Evolutionary conservation across 2,797 vertebrate species (phyloP), one percentile per base, ranked within the genome.

Genomic region (Lepilemur septentrionalis): DNA sequence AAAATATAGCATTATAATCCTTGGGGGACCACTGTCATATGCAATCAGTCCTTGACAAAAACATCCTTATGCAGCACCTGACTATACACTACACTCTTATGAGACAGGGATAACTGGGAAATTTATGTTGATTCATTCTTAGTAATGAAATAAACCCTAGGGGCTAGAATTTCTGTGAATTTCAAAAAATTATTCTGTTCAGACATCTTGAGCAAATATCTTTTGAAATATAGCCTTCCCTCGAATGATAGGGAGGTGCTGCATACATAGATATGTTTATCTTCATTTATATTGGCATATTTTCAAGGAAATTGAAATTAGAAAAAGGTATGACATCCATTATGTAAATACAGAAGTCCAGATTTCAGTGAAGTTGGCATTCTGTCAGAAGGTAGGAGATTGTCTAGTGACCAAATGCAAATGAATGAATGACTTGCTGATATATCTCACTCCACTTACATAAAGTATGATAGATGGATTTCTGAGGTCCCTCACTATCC

Each of bases 241-340:
- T 96, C 95, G 75, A 82, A 50, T 75, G 35, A 50, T 65, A 89
- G 20, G 1, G 4, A 96, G 12, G 20, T 35, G 32, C 25, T 46
- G n/a, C 35, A 81, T 70, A 30, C 20, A 79, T 28, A 83, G 69
- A 89, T 57, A 72, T 46, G 70, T 96, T 94, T 88, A 80, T 78
- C 46, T 89, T 94, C 38, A 93, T 32, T 94, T 94, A 91, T 84
- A 86, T 11, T 87, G 65, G 25, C n/a, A 57, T 89, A 86, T 83
- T 95, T 95, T 95, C 82, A 95, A 89, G 35, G 30, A 91, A 94
- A 95, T 48, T 92, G 59, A 87, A 95, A 76, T 23, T 48, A 61
- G 82, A 85, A 55, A 91, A 91, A 79, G 48, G 32, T 78, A 63
- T 93, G 84, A 93, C 88, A 95, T 41, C 43, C 43, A 95, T 83